Evolutionary conservation across 2,797 vertebrate genomes (phyloP), one percentile per base, ranked within the genome.

Genomic region (Macropus fuliginosus): DNA sequence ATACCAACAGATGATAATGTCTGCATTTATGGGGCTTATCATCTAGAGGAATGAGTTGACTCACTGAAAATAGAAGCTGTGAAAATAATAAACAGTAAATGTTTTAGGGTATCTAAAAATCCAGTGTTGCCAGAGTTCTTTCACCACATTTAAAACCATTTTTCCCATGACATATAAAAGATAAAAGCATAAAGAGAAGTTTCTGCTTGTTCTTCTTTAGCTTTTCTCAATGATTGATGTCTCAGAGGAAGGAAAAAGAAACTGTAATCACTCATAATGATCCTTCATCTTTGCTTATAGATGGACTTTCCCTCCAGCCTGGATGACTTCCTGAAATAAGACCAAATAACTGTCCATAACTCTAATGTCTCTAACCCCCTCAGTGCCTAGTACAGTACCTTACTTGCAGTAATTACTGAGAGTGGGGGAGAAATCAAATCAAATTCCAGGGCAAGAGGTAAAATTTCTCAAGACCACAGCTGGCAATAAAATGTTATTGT

Each of bases 81-180:
- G 40, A 81, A 46, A 46, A 46, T 31, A 81, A 81, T 27, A 81
- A 46, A 81, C 40, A 81, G 21, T 81, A 11, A 27, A 24, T 46
- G 74, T 10, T 74, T 74, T 40, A 46, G 40, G 0, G 74, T 46
- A 24, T 46, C 74, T 81, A 81, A 24, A 81, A 81, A 46, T 24
- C 8, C 74, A 89, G 94, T 91, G 6, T 52, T 81, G 54, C 52
- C 28, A 54, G 40, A 46, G 40, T 92, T 93, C 4, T 81, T 92
- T 66, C 16, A 14, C 50, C 46, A 9, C 34, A 56, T 91, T 90
- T 56, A 50, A 81, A 94, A 40, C 14, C 1, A 91, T 40, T 92
- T 93, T 54, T 3, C n/a, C 18, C 18, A 46, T 54, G 3, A 52
- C 57, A 92, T 92, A 91, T 91, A 94, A 81, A 97, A 92, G 18